These are phyloP conservation scores for Linepithema humile DNA, from an alignment of 1,140 invertebrate species.

Conservation along the genomic window DNA sequence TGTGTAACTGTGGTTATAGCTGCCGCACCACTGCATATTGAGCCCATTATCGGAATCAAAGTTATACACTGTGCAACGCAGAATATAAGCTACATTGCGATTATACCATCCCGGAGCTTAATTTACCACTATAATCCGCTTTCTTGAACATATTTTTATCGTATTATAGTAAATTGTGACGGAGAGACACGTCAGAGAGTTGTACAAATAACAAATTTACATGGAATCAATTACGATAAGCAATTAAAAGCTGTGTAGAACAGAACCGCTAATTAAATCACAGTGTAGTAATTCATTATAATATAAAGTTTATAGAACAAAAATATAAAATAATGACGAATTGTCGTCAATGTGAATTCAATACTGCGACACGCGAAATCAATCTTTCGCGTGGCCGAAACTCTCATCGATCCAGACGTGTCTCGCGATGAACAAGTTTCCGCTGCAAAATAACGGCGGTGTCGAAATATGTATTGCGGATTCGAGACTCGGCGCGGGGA, in stretches of 20 bases:
- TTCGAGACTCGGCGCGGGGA: slow-evolving; percentile 27
- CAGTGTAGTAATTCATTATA: not conserved
- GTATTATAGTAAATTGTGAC: not conserved
- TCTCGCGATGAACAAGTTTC: not conserved
- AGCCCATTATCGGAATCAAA: not conserved
- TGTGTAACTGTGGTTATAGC: not conserved
- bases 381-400: not conserved
- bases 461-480: slow-evolving; percentile 24
- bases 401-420: not conserved
- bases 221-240: not conserved
- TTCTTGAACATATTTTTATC: not conserved
- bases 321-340: too few relatives aligned
- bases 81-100: not conserved
- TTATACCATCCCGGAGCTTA: not conserved
- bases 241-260: not conserved
- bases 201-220: not conserved
- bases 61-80: not conserved
- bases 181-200: not conserved
- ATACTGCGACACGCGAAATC: not conserved
- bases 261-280: not conserved
- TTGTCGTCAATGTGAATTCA: slow-evolving; percentile 12
- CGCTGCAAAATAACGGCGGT: slow-evolving; percentile 2
- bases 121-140: not conserved
- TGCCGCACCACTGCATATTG: not conserved
- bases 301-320: too few relatives aligned